phyloP scores from a whole-genome alignment of 2,888 invertebrate species.

The Nymphalis c-album region DNA sequence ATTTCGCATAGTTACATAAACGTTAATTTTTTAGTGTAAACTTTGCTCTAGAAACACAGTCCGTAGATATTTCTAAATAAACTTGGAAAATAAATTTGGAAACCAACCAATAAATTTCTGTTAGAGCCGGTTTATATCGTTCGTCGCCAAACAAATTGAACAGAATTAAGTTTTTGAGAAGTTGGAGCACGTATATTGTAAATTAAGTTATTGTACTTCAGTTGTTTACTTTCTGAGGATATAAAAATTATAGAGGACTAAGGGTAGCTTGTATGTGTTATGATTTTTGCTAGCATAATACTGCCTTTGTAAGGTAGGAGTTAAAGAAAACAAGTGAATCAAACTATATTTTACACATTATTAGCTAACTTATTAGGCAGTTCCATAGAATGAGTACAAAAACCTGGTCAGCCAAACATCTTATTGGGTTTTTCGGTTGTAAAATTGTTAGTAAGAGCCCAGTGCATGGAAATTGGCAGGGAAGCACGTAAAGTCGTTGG shows the following conservation, averaged over 20 bases:
- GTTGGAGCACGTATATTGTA: constrained; percentile 4
- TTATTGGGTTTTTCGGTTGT: no score
- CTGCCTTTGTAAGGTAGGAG: no score
- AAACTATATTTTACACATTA: no score
- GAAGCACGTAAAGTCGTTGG: no score
- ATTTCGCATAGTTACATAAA: no score
- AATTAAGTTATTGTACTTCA: constrained; percentile 4
- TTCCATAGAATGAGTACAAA: no score
- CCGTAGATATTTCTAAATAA: constrained; percentile 1
- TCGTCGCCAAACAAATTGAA: constrained; percentile 19
- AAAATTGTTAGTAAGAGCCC: no score
- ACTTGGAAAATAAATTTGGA: constrained; percentile 13
- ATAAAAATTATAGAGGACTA: neutral
- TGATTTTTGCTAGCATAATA: no score
- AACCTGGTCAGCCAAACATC: no score
- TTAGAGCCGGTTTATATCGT: constrained; percentile 13
- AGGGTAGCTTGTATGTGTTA: neutral
- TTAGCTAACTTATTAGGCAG: no score
- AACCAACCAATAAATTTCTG: constrained; percentile 13
- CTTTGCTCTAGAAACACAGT: neutral
- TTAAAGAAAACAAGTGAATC: no score
- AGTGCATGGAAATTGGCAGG: no score
- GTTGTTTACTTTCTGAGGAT: neutral
- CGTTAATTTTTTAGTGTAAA: neutral
- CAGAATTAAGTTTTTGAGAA: constrained; percentile 13